Base-by-base conservation (phyloP, 2,888 invertebrate species). In the Drosophila fungiperda region DNA sequence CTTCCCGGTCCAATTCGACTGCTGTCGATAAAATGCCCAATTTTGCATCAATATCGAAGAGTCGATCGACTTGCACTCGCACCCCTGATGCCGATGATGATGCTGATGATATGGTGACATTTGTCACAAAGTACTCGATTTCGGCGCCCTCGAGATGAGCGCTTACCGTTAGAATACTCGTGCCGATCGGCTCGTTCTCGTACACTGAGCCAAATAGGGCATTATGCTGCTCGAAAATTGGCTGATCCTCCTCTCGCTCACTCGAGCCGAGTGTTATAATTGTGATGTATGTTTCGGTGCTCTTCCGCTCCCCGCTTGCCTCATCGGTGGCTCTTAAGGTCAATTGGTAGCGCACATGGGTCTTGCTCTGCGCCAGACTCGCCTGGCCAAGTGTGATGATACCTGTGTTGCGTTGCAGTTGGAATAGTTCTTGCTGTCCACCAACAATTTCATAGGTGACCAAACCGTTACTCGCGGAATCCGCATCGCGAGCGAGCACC, bases 301-400 rank as follows among this genome's bases (percentile, higher is more conserved):
- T 97, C 93, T 96, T 96, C 72, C 98, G 95, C 92, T 98, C 98
- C 81, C 96, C 96, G 90, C 98, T 96, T 0, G 98, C 98, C 92
- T 98, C 98, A 92, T 98, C 98, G 11, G 98, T 97, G 5, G 98
- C 98, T 88, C 97, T 96, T 52, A 98, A 95, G 0, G 97, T 96
- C 49, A 98, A 94, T 87, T 96, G 96, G 94, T 97, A 98, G 61
- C 96, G 95, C 1, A 96, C 95, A 88, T 97, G 97, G 0, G 96
- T 94, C 68, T 94, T 94, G 5, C 94, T 93, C 8, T 94, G 93
- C 7, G 95, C 94, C 3, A 45, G 42, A 36, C 38, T 52, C 0
- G 60, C 38, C 82, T 95, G 95, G 35, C 95, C 94, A 72, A 97
- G 93, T 29, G 95, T 95, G 69, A 97, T 94, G 15, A 95, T 95